phyloP scores from a whole-genome alignment of 37 sponge, comb jelly and placozoan genomes.

The Hormiphora californensis region DNA sequence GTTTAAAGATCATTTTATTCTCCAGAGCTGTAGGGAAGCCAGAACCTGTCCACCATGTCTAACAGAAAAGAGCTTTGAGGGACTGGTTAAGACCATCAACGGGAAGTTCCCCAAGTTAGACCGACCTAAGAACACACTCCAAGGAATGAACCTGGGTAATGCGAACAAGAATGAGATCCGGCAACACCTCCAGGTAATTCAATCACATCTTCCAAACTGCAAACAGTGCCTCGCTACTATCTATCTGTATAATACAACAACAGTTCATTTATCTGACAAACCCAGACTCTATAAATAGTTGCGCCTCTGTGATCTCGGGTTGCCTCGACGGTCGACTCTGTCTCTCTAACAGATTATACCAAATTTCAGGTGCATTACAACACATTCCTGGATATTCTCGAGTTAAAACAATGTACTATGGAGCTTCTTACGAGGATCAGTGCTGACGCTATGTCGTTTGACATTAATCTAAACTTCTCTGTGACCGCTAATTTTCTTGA shows the following conservation, averaged over 20 bases:
- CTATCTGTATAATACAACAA: too few species aligned
- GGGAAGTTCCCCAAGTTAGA: constrained; percentile 85
- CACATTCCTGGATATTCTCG: constrained; percentile 94
- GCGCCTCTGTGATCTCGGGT: too few species aligned
- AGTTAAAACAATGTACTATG: constrained; percentile 75
- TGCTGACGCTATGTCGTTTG: constrained; percentile 67
- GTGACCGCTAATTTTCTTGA: constrained; percentile 50
- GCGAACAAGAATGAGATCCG: constrained; percentile 26
- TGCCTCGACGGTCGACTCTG: too few species aligned
- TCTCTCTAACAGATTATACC: background rate
- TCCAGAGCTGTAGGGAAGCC: constrained; percentile 58
- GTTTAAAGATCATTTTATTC: too few species aligned
- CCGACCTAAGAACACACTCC: background rate
- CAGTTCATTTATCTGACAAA: too few species aligned
- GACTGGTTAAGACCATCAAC: constrained; percentile 72
- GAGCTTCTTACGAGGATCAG: constrained; percentile 78
- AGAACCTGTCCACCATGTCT: constrained; percentile 70
- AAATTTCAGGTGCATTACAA: constrained; percentile 60
- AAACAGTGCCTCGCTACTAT: too few species aligned
- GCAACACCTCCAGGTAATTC: constrained; percentile 31
- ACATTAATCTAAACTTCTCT: constrained; percentile 59
- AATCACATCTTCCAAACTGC: too few species aligned
- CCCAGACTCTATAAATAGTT: too few species aligned
- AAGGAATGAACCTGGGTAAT: constrained; percentile 25
- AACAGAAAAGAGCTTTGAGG: constrained; percentile 75